Conservation (phyloP, 2,888 invertebrate species). For the Melinaea marsaeus region DNA sequence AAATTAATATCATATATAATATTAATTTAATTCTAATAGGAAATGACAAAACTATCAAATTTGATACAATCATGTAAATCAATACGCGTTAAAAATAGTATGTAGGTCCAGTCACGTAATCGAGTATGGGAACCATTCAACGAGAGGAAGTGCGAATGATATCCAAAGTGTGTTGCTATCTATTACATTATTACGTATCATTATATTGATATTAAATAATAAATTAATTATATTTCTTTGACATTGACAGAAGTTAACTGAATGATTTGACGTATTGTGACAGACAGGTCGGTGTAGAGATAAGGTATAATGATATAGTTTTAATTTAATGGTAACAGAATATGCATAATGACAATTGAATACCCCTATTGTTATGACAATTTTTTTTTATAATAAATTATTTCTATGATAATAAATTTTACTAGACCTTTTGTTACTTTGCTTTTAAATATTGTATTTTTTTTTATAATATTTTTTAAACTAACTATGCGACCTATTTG, state of each 20-base stretch:
- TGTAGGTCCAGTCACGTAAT: conserved; percentile 17
- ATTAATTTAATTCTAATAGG: not conserved
- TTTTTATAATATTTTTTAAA: no score
- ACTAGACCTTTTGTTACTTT: no score
- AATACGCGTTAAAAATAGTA: not conserved
- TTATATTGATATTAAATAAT: conserved; percentile 20
- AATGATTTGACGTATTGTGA: conserved; percentile 33
- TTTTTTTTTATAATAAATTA: no score
- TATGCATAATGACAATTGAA: no score
- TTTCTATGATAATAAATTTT: no score
- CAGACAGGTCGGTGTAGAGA: conserved; percentile 10
- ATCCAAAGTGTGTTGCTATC: conserved; percentile 35
- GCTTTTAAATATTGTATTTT: no score
- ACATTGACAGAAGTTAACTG: conserved; percentile 23
- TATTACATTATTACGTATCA: conserved; percentile 9
- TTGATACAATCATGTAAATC: not conserved
- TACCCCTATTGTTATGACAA: no score
- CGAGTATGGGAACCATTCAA: conserved; percentile 55
- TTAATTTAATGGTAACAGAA: no score
- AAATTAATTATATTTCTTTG: conserved; percentile 23
- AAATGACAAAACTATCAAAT: not conserved
- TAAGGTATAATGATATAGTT: no score
- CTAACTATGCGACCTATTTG: no score
- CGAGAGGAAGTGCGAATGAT: conserved; percentile 62
- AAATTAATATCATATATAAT: no score